Percentiles rank a stretch among this genome's conserved stretches.
Evolutionary conservation across 92 coral and sea anemone genomes (phyloP).

Genomic region (Paramuricea clavata): DNA sequence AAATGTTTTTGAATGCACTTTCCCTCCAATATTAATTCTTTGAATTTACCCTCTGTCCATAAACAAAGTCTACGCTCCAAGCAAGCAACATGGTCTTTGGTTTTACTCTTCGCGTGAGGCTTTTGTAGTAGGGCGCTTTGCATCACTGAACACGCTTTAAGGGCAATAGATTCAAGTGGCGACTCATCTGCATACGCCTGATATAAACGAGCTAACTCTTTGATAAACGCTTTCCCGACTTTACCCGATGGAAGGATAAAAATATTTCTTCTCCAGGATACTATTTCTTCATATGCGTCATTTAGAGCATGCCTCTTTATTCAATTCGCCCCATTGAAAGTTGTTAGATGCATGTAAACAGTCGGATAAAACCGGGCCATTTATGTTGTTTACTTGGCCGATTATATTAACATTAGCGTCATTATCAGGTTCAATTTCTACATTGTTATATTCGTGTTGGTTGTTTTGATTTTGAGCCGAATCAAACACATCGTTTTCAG

Average conservation of each 20-base stretch:
- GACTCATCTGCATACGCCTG: slow-evolving; percentile 19
- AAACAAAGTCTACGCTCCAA: not conserved
- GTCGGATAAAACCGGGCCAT: too few species aligned
- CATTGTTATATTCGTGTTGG: too few species aligned
- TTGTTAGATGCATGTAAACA: too few species aligned
- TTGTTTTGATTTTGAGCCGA: too few species aligned
- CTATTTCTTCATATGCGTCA: slow-evolving; percentile 11
- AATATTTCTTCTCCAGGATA: not conserved
- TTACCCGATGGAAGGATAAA: slow-evolving; percentile 14
- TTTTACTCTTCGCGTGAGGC: slow-evolving; percentile 3
- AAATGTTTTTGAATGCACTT: slow-evolving; percentile 19
- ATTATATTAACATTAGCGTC: too few species aligned
- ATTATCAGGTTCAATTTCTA: too few species aligned
- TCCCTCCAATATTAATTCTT: not conserved
- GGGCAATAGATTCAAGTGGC: not conserved
- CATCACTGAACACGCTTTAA: slow-evolving; percentile 26
- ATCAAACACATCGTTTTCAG: too few species aligned
- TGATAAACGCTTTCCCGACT: not conserved
- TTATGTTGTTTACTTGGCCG: too few species aligned
- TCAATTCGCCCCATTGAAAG: not conserved
- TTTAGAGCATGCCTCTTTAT: not conserved
- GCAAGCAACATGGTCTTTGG: not conserved
- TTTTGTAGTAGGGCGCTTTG: slow-evolving; percentile 6
- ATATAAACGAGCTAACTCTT: slow-evolving; percentile 18
- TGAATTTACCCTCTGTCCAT: slow-evolving; percentile 5